Evolutionary conservation across 2,113 vertebrate genomes (phyloP).

Genomic region (Vulpes vulpes): DNA sequence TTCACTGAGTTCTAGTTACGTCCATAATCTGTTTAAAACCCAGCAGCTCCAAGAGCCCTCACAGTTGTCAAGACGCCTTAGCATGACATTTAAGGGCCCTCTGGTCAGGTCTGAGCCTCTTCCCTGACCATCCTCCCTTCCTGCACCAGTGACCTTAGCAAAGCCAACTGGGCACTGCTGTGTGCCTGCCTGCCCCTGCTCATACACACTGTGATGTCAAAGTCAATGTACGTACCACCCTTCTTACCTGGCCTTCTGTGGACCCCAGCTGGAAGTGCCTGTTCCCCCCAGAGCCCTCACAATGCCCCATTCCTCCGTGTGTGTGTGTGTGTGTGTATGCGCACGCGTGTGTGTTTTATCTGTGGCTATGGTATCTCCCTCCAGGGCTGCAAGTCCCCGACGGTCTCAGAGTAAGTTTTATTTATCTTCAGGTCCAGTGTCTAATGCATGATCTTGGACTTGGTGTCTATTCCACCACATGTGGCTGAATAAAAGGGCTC

Average conservation of each 20-base stretch:
- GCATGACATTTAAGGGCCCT: background rate
- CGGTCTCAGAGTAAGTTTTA: background rate
- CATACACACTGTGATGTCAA: background rate
- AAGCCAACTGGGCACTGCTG: accelerated
- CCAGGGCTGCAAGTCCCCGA: background rate
- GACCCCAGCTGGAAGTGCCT: background rate
- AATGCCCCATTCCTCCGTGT: background rate
- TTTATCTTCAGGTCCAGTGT: background rate
- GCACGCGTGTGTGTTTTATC: background rate
- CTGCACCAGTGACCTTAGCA: background rate
- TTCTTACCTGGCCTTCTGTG: background rate
- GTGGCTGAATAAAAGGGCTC: background rate
- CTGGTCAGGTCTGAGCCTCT: background rate
- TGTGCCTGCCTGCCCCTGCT: background rate
- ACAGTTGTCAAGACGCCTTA: background rate
- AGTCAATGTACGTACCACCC: background rate
- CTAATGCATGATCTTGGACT: background rate
- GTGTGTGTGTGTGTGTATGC: too few relatives aligned
- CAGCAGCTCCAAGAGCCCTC: background rate
- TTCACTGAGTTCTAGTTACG: background rate
- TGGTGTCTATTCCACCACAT: background rate
- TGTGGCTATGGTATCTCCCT: background rate
- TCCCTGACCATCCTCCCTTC: background rate
- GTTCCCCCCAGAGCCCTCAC: too few relatives aligned
- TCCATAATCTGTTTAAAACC: background rate